Conservation (phyloP, 2,797 vertebrate genomes). For the Echiichthys vipera region DNA sequence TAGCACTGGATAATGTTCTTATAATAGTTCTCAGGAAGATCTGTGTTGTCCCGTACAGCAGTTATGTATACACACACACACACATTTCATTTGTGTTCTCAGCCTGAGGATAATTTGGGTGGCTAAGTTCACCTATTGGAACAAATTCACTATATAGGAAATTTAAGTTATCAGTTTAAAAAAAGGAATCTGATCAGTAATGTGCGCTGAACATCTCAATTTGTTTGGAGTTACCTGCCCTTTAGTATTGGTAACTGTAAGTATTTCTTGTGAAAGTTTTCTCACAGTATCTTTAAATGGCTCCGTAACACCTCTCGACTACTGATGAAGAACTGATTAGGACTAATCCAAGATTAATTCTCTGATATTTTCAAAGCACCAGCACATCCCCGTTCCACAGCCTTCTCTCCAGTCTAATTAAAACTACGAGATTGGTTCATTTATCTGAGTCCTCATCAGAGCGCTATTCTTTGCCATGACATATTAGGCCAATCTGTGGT, state of each 20-base stretch:
- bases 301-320: background rate
- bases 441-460: conserved; percentile 90
- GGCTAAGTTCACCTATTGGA: background rate
- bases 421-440: conserved; percentile 83
- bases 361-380: conserved; percentile 50
- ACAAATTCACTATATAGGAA: background rate
- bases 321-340: conserved; percentile 56
- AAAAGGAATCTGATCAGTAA: conserved; percentile 6
- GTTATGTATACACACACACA: background rate
- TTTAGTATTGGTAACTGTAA: background rate
- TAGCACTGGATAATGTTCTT: conserved; percentile 46
- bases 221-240: background rate
- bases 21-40: conserved; percentile 54
- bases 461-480: conserved; percentile 88
- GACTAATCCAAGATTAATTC: conserved; percentile 59
- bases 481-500: conserved; percentile 94
- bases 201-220: background rate
- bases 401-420: conserved; percentile 79
- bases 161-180: background rate
- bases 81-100: conserved; percentile 27
- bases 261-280: conserved; percentile 7
- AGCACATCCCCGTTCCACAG: conserved; percentile 40
- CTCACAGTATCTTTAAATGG: conserved; percentile 4
- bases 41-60: conserved; percentile 24
- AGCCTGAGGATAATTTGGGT: background rate